A percentile compares a stretch with the other conserved stretches of the same genome.
Conservation (phyloP, 2,888 invertebrate species). For the Chelonus formosanus region DNA sequence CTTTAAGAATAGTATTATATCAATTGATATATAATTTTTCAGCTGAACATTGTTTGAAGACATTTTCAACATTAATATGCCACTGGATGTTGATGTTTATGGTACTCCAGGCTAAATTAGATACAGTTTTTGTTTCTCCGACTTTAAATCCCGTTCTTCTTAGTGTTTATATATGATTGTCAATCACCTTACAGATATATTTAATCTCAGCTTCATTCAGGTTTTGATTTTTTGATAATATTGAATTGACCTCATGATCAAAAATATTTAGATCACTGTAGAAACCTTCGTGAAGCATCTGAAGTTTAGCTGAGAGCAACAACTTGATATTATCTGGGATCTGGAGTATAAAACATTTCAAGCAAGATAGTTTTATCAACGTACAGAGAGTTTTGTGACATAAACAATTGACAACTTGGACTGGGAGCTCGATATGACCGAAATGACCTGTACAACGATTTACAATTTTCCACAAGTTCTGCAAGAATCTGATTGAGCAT, state of each 20-base stretch:
- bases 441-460: slow-evolving; percentile 89
- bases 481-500: slow-evolving; percentile 76
- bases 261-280: slow-evolving; percentile 78
- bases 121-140: slow-evolving; percentile 52
- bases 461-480: slow-evolving; percentile 77
- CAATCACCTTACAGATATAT: slow-evolving; percentile 65
- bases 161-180: slow-evolving; percentile 62
- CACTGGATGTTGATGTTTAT: slow-evolving; percentile 68
- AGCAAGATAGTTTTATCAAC: slow-evolving; percentile 76
- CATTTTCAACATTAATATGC: slow-evolving; percentile 64
- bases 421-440: slow-evolving; percentile 90
- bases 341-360: slow-evolving; percentile 76
- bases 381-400: slow-evolving; percentile 79
- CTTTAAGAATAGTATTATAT: slow-evolving; percentile 66
- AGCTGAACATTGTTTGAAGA: slow-evolving; percentile 66
- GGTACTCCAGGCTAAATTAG: slow-evolving; percentile 41
- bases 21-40: slow-evolving; percentile 70
- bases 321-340: slow-evolving; percentile 69
- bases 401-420: slow-evolving; percentile 90
- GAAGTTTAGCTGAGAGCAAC: slow-evolving; percentile 74
- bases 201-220: slow-evolving; percentile 55
- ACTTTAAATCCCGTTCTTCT: slow-evolving; percentile 45
- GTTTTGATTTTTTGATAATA: slow-evolving; percentile 46
- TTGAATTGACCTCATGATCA: slow-evolving; percentile 63
- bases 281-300: slow-evolving; percentile 78